phyloP scores from a whole-genome alignment of 2,888 invertebrate species.

The Leptopilina myrica region DNA sequence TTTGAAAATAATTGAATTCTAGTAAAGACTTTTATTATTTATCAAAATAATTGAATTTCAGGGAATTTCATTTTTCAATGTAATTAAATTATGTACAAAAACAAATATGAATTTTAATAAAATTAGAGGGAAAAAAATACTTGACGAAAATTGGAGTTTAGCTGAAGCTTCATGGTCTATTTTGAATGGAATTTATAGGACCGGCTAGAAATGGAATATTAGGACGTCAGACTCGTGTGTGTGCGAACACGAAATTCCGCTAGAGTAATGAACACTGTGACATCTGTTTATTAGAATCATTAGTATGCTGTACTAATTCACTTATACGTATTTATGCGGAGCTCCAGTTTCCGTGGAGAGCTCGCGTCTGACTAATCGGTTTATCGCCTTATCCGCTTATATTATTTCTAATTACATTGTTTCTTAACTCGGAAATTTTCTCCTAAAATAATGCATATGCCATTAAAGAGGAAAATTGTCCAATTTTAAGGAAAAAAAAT shows the following conservation, averaged over 20 bases:
- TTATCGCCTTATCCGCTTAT: conserved; percentile 31
- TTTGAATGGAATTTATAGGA: not conserved
- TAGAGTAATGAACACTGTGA: conserved; percentile 27
- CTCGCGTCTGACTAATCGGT: conserved; percentile 17
- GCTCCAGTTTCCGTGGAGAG: conserved; percentile 3
- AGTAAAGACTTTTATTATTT: too few species aligned
- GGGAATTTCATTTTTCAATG: too few species aligned
- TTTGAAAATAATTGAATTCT: too few species aligned
- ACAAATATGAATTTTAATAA: too few species aligned
- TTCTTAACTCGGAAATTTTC: not conserved
- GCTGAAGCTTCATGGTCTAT: too few species aligned
- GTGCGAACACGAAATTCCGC: not conserved
- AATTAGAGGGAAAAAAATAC: too few species aligned
- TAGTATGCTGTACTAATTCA: conserved; percentile 38
- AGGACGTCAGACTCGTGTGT: not conserved
- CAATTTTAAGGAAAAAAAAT: too few species aligned
- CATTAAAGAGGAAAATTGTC: not conserved
- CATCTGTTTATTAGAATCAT: conserved; percentile 39
- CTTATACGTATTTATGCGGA: conserved; percentile 24
- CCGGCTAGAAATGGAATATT: conserved; percentile 18
- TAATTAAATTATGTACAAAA: too few species aligned
- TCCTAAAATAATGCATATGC: not conserved
- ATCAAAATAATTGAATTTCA: too few species aligned
- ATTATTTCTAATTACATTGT: conserved; percentile 26
- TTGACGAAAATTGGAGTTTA: too few species aligned